These are phyloP conservation scores for Danio choprae DNA, from an alignment of 2,797 vertebrate genomes.

Conservation along the genomic window DNA sequence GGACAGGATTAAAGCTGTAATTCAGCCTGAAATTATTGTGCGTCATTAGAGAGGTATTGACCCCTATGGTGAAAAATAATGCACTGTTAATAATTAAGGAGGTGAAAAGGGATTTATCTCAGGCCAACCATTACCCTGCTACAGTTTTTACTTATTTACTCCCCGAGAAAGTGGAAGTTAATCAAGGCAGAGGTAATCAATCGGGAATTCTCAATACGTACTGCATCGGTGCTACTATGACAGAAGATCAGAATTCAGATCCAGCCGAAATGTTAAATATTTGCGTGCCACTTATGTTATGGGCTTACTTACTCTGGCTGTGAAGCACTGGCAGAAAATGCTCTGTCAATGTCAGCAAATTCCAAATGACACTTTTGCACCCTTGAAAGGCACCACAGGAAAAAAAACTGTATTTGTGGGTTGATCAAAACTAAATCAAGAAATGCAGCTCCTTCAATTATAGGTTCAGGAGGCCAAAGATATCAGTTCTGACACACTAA, in stretches of 20 bases:
- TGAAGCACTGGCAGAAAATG: constrained; percentile 6
- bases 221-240: neutral
- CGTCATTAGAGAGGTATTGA: constrained; percentile 55
- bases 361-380: constrained; percentile 12
- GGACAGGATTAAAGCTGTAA: constrained; percentile 48
- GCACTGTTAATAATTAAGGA: constrained; percentile 58
- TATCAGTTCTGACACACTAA: neutral
- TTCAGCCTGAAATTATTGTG: constrained; percentile 54
- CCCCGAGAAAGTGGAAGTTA: neutral
- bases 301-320: neutral
- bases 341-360: constrained; percentile 23
- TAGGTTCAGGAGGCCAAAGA: constrained; percentile 12
- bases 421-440: constrained; percentile 1
- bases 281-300: neutral
- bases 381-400: constrained; percentile 5
- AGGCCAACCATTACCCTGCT: constrained; percentile 44
- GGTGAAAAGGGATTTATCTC: constrained; percentile 44
- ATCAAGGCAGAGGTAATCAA: constrained; percentile 28
- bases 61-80: constrained; percentile 49
- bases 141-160: constrained; percentile 48
- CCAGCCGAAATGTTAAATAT: constrained; percentile 9
- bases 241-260: constrained; percentile 10
- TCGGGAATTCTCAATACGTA: constrained; percentile 26
- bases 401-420: neutral
- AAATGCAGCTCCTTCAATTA: neutral